These are phyloP conservation scores for Alouatta palliata DNA, from an alignment of 2,113 vertebrate genomes.

Conservation along the genomic window DNA sequence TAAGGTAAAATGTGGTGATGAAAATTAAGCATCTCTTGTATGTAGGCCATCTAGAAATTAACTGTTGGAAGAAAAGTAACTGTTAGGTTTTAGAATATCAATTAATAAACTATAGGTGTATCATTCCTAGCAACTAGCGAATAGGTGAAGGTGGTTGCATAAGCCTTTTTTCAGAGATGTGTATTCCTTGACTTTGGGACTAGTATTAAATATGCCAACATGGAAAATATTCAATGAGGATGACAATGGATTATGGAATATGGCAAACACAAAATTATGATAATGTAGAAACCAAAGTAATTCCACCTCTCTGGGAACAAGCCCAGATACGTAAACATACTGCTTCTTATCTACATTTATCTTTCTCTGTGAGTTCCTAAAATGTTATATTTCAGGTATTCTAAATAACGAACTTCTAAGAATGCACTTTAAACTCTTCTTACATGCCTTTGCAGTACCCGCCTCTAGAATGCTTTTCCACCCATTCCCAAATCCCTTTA, in stretches of 20 bases:
- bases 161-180: neutral
- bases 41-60: neutral
- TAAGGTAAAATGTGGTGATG: neutral
- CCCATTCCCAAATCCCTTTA: neutral
- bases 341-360: neutral
- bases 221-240: neutral
- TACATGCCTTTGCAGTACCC: neutral
- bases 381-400: neutral
- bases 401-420: neutral
- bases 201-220: neutral
- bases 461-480: neutral
- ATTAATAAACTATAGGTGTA: neutral
- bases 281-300: neutral
- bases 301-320: neutral
- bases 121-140: no score
- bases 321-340: neutral
- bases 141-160: neutral
- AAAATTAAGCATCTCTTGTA: neutral
- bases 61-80: neutral
- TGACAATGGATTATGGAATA: neutral
- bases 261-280: neutral
- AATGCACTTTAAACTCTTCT: neutral
- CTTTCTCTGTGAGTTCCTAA: neutral
- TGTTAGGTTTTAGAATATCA: neutral
- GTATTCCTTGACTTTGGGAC: neutral